These are phyloP conservation scores for Leptinotarsa haldemani DNA, from an alignment of 2,888 invertebrate genomes.

Conservation along the genomic window DNA sequence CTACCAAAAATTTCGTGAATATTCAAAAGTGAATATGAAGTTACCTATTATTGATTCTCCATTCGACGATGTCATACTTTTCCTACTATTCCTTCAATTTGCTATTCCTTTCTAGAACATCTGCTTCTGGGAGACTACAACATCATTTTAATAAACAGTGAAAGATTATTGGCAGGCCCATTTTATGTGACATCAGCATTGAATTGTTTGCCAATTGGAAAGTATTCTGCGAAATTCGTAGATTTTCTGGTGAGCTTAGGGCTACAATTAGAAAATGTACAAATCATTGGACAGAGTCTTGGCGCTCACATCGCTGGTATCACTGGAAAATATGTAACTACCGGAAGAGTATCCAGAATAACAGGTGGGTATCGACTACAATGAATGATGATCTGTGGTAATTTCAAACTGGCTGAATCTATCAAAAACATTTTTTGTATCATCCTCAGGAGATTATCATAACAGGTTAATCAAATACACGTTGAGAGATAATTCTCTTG, in stretches of 20 bases:
- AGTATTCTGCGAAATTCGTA: constrained; percentile 67
- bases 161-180: constrained; percentile 68
- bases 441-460: no score
- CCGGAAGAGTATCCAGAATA: constrained; percentile 46
- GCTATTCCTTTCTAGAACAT: constrained; percentile 62
- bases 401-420: neutral
- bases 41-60: no score
- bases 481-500: no score
- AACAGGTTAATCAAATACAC: no score
- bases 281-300: constrained; percentile 63
- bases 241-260: constrained; percentile 69
- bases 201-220: constrained; percentile 70
- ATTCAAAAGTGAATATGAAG: no score
- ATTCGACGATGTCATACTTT: no score
- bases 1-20: no score
- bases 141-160: constrained; percentile 69
- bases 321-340: constrained; percentile 66
- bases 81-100: no score
- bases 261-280: constrained; percentile 52
- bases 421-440: no score
- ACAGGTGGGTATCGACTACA: constrained; percentile 43
- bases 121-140: constrained; percentile 68
- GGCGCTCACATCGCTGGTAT: constrained; percentile 68
- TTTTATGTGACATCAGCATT: constrained; percentile 68
- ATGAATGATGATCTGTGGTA: neutral